phyloP scores from a whole-genome alignment of 2,797 vertebrate species.

The Hephaestus fuliginosus region DNA sequence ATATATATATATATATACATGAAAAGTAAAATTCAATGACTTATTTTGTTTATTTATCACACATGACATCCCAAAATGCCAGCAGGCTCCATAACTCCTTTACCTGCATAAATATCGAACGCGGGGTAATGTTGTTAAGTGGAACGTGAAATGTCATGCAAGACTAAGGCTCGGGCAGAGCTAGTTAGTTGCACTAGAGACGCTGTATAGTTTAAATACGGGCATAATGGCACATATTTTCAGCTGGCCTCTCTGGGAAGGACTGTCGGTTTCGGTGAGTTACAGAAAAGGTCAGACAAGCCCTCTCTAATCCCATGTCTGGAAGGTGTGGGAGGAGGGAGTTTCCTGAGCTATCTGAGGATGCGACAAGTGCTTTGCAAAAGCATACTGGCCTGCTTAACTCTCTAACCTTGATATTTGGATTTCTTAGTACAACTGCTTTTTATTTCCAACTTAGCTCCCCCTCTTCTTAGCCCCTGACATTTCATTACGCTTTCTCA shows the following conservation, averaged over 20 bases:
- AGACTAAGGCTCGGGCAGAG: background rate
- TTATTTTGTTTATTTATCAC: constrained; percentile 18
- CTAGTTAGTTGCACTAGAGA: background rate
- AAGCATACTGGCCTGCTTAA: background rate
- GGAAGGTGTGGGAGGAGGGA: background rate
- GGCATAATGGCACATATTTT: background rate
- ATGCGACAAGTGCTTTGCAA: background rate
- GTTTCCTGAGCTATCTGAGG: background rate
- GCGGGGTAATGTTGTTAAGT: constrained; percentile 8
- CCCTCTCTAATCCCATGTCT: background rate
- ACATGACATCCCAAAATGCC: constrained; percentile 19
- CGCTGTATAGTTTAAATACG: background rate
- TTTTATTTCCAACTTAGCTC: constrained; percentile 1
- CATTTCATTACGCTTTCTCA: constrained; percentile 4
- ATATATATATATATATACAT: background rate
- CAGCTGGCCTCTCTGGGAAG: background rate
- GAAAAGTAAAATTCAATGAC: constrained; percentile 5
- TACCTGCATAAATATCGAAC: constrained; percentile 20
- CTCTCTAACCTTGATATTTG: background rate
- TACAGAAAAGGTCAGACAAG: background rate
- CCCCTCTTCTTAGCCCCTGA: background rate
- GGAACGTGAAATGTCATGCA: constrained; percentile 5
- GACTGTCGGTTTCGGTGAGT: background rate
- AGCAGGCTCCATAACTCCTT: background rate
- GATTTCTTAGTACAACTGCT: background rate